A percentile compares a stretch with the other conserved stretches of the same genome.
Evolutionary conservation across 1,140 invertebrate species (phyloP).

Genomic region (Habropoda laboriosa): DNA sequence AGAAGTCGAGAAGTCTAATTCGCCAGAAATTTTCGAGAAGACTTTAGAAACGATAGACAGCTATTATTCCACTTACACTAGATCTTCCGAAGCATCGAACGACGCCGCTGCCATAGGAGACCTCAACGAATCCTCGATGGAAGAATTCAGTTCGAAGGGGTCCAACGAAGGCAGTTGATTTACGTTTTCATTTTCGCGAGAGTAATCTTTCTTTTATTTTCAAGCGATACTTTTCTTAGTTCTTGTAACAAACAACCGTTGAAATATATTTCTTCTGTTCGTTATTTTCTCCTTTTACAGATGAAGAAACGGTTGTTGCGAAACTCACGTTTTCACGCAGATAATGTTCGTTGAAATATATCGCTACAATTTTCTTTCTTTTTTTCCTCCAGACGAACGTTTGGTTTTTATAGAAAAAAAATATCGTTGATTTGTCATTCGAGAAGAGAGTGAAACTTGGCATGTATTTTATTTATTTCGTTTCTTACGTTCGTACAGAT

Average conservation of each 20-base stretch:
- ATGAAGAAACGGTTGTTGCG: not conserved
- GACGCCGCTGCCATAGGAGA: not conserved
- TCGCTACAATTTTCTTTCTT: not conserved
- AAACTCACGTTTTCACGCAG: not conserved
- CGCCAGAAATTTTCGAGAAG: no score
- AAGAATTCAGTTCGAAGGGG: constrained; percentile 16
- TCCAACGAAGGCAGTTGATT: not conserved
- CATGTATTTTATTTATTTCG: constrained; percentile 7
- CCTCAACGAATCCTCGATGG: not conserved
- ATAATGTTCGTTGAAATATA: not conserved
- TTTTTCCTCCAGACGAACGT: not conserved
- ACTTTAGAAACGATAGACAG: constrained; percentile 17
- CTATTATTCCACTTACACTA: constrained; percentile 21
- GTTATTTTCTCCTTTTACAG: not conserved
- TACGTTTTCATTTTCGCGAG: not conserved
- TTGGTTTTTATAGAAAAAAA: not conserved
- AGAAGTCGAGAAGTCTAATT: not conserved
- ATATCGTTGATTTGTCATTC: not conserved
- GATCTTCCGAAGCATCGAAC: not conserved
- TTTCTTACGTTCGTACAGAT: not conserved
- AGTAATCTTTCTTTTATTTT: not conserved
- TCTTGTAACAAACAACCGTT: not conserved
- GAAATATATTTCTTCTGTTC: not conserved
- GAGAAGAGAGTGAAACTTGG: not conserved
- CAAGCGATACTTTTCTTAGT: not conserved